Percentiles rank a stretch among this genome's conserved stretches.
Conservation (phyloP, 2,113 vertebrate species). For the Heterochromis multidens region DNA sequence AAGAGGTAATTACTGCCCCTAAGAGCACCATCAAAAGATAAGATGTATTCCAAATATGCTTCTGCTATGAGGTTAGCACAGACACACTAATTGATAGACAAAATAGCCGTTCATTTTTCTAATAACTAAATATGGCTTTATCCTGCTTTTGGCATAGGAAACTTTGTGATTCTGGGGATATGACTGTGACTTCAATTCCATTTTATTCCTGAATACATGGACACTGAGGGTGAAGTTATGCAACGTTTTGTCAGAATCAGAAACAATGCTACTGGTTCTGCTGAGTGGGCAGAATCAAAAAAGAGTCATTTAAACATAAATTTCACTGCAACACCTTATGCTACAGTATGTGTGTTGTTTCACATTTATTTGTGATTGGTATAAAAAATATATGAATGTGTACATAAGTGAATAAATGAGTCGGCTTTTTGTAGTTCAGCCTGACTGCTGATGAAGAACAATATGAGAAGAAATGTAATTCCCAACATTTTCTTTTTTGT, state of each 20-base stretch:
- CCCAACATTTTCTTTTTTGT: neutral
- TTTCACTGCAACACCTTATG: no score
- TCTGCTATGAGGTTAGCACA: constrained; percentile 1
- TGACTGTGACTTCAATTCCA: neutral
- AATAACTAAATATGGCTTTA: neutral
- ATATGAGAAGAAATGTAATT: neutral
- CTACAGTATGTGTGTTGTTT: neutral
- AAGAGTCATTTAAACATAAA: fast-evolving
- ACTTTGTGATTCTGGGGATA: neutral
- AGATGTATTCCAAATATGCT: constrained; percentile 20
- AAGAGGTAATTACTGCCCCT: constrained; percentile 46
- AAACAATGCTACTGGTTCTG: neutral
- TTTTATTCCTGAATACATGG: neutral
- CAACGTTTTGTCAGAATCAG: neutral
- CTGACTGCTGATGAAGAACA: neutral
- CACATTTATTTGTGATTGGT: neutral
- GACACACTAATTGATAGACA: constrained; percentile 28
- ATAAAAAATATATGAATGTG: neutral
- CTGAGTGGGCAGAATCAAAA: neutral
- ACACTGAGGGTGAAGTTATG: neutral
- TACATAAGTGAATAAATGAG: neutral
- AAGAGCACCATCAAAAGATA: constrained; percentile 34
- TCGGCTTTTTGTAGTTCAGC: fast-evolving
- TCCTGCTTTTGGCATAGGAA: neutral
- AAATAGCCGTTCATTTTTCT: constrained; percentile 21